Evolutionary conservation across 2,113 vertebrate species (phyloP).

Genomic region (Dipodomys merriami): DNA sequence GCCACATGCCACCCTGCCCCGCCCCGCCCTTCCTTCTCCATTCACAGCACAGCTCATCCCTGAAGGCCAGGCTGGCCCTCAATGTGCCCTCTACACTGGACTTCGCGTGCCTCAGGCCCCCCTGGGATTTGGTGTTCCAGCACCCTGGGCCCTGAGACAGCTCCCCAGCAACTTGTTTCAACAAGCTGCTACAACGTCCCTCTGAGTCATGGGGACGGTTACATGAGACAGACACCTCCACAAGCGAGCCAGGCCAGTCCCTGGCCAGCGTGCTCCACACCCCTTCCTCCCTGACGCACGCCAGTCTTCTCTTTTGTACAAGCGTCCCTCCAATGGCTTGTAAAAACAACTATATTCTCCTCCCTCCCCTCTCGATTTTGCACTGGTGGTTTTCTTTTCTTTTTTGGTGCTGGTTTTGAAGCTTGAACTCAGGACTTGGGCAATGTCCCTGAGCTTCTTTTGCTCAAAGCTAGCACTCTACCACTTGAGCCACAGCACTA

Average conservation of each 20-base stretch:
- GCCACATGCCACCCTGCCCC: background rate
- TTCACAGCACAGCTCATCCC: background rate
- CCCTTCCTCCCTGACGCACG: background rate
- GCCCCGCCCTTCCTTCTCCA: background rate
- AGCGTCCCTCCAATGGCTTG: background rate
- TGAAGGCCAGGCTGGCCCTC: too few species aligned
- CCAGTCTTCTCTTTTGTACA: background rate
- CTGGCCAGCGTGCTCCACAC: background rate
- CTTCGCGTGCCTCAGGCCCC: background rate
- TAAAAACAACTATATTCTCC: background rate
- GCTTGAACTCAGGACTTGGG: too few species aligned
- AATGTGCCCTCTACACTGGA: background rate
- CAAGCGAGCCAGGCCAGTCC: background rate
- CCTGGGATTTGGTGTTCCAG: background rate
- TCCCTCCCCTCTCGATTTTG: background rate
- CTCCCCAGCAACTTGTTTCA: background rate
- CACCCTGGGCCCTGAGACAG: background rate
- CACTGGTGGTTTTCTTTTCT: too few species aligned
- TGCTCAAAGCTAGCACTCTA: too few species aligned
- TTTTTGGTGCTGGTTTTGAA: too few species aligned
- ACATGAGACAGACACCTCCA: background rate
- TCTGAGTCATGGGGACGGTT: background rate
- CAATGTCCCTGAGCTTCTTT: too few species aligned
- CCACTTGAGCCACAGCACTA: too few species aligned
- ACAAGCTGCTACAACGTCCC: background rate